These are phyloP conservation scores for Myioborus melanocephalus DNA, from an alignment of 2,797 vertebrate species.

Conservation along the genomic window DNA sequence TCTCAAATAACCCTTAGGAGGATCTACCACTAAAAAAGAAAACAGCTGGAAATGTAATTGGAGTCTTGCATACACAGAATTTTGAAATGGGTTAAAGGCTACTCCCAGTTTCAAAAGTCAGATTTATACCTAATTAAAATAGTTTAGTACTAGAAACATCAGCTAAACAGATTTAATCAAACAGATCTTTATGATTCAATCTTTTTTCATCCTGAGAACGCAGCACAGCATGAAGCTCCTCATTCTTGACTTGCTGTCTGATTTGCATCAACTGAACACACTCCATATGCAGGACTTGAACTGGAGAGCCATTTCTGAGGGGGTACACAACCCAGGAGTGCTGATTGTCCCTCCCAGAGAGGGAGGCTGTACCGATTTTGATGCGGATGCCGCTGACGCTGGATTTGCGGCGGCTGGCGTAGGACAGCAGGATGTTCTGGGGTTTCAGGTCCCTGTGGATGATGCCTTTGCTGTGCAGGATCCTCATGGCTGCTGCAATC, in stretches of 20 bases:
- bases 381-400: conserved; percentile 89
- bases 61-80: neutral
- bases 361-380: conserved; percentile 86
- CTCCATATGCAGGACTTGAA: neutral
- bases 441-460: conserved; percentile 96
- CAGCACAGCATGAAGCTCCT: neutral
- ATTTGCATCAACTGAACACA: neutral
- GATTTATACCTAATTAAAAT: neutral
- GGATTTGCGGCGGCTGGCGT: conserved; percentile 85
- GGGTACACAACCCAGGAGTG: neutral
- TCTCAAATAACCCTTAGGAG: neutral
- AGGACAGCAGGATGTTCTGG: conserved; percentile 94
- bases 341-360: neutral
- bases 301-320: neutral
- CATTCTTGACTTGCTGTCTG: neutral
- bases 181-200: neutral
- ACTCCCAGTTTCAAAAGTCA: neutral
- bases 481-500: conserved; percentile 93
- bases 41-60: neutral
- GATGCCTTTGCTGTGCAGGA: conserved; percentile 94
- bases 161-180: neutral
- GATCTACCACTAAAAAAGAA: neutral
- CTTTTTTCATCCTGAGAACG: neutral
- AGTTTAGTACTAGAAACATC: neutral
- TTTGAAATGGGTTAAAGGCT: neutral